phyloP scores from a whole-genome alignment of 1,140 invertebrate genomes.

The Cydia splendana region DNA sequence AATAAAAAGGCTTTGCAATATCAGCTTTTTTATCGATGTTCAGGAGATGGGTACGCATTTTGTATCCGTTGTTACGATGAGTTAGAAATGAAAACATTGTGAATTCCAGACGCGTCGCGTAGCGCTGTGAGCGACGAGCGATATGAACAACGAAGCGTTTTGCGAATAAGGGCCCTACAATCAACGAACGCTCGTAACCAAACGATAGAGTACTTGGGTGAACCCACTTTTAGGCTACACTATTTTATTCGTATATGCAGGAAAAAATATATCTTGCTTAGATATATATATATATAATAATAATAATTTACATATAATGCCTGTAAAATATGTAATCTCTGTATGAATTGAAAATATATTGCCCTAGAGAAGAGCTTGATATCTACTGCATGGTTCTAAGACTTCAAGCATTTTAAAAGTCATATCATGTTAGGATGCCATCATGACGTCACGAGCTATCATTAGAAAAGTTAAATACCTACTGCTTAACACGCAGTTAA shows the following conservation, averaged over 20 bases:
- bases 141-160: constrained; percentile 17
- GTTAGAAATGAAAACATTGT: background rate
- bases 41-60: background rate
- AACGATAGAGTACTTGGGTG: background rate
- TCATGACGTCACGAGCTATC: too few species aligned
- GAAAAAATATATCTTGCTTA: background rate
- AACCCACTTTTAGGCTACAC: background rate
- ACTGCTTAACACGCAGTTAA: too few species aligned
- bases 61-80: background rate
- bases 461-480: too few species aligned
- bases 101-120: background rate
- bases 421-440: too few species aligned
- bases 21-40: background rate
- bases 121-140: background rate
- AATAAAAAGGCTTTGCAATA: too few species aligned
- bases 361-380: too few species aligned
- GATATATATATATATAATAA: too few species aligned
- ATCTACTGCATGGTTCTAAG: too few species aligned
- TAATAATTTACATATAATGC: too few species aligned
- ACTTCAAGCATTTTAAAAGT: too few species aligned
- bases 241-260: background rate
- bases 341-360: too few species aligned
- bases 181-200: constrained; percentile 14
- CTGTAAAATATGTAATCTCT: background rate
- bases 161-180: constrained; percentile 4